Base-by-base conservation (phyloP, 2,113 vertebrate species). In the Zeus faber region DNA sequence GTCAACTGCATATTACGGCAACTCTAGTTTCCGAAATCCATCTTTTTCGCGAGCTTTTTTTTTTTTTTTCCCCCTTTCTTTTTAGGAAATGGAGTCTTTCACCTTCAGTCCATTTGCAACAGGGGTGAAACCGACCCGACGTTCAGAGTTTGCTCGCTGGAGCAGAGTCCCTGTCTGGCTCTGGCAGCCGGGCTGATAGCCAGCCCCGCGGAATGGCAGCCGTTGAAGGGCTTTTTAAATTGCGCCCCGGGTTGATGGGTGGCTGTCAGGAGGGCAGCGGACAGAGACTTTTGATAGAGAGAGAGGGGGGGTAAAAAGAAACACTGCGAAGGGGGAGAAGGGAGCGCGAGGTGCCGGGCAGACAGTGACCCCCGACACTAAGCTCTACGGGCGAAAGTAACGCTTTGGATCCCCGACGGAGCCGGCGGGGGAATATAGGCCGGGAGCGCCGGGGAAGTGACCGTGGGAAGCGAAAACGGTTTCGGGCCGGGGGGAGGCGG, bases 191-290 rank as follows among this genome's bases (percentile, higher is more conserved):
- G 22, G 43, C 54, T 58, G 54, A 58, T 65, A 41, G 27, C 22
- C 54, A 13, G 21, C 25, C 54, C 18, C 3, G 16, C 16, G 25
- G 26, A 44, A 43, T 44, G 47, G 47, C 62, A 50, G 54, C 37
- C 31, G 62, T 33, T 56, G 45, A 57, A 45, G 57, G 35, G 72
- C 67, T 77, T 80, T 84, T 86, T 87, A 84, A 88, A 87, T 84
- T 81, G 80, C 85, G 65, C 72, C 64, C 62, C 31, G 62, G 74
- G 8, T 70, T 87, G 83, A 86, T 81, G 76, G 80, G 72, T 72
- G 63, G 62, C 79, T 86, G 86, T 86, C 86, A 85, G 75, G 71
- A 70, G 72, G 73, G 72, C 74, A 62, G 74, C 70, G 81, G 78
- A 76, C 40, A 44, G 63, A 70, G 70, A 65, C 62, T 51, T 69